Base-by-base conservation (phyloP, 2,113 vertebrate genomes). In the Nerophis ophidion region DNA sequence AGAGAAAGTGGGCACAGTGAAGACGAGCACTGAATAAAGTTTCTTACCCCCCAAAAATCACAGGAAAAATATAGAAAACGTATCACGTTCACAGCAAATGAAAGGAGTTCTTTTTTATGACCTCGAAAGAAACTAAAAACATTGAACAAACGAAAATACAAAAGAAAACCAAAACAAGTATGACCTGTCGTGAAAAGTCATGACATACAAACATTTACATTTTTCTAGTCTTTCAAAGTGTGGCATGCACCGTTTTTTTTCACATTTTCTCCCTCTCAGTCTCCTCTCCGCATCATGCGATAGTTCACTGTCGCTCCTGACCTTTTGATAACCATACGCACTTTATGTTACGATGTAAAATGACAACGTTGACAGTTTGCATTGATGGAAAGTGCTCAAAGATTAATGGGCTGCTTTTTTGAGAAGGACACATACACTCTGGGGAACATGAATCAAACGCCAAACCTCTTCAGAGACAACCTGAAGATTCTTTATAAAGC, bases 361-460 rank as follows among this genome's bases (percentile, higher is more conserved):
- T 72, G 68, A 71, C 38, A n/a, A 68, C 48, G 61, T 61, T 75
- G 73, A 83, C 54, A 52, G 50, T 70, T 62, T 73, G 77, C 71
- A 58, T 80, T 77, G 74, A 77, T 73, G 68, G 72, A 60, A 45
- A 40, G 65, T 47, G 57, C 61, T 80, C 63, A 74, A 61, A 83
- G 83, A 86, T 81, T 65, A 84, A 85, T 81, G 81, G 66, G 51
- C 15, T 64, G 57, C 69, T 78, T 69, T 80, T 80, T 78, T 72
- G 71, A 80, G 62, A 63, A 75, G 73, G 80, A 83, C 77, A 79
- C 48, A n/a, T 60, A 70, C 48, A 66, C 80, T 59, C 57, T 15
- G 17, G 66, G 75, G 75, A 76, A 76, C 61, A 65, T 74, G 57
- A 74, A 60, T 71, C 78, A 81, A 48, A 50, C 56, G 12, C 64